Evolutionary conservation across 2,113 vertebrate genomes (phyloP), one percentile per base, ranked within the genome.

Genomic region (Herpetotheres cachinnans): DNA sequence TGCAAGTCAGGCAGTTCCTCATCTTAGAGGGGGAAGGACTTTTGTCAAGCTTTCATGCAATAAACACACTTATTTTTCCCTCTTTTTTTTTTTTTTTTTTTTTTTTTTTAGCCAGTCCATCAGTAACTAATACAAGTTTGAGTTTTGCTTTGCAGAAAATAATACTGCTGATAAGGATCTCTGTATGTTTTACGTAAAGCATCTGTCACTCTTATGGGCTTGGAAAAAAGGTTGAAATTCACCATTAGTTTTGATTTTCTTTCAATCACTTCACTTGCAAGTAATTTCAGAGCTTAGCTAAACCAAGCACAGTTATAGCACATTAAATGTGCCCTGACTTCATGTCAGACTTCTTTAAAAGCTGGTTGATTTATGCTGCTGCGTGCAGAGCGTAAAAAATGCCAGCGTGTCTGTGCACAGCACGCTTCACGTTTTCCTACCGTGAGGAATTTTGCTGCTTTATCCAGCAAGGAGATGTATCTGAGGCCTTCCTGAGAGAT

Each of bases 351-450:
- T 61, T 76, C 55, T 71, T 54, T 7, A 72, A 52, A 30, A 80
- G 8, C n/a, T 10, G 49, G 21, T n/a, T 34, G 50, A 63, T 77
- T 65, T 26, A 9, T 65, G 19, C 2, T 27, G n/a, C 71, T 46
- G 24, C 1, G 2, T 5, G 61, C 8, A 6, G 26, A 55, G 49
- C 0, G 1, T 62, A 54, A 84, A 63, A 80, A 61, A 40, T 9
- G 24, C 36, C 42, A 56, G 16, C 19, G 25, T 0, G 4, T 55
- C 56, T 74, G 24, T 3, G 1, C 0, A 1, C 32, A 47, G 25
- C 29, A 32, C 0, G 0, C n/a, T 40, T 55, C 16, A 2, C 0
- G 0, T 44, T 49, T 82, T 72, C 27, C n/a, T 34, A 5, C 25
- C 4, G 4, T 7, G 54, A 49, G 63, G 16, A 40, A 17, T 61